Percentiles rank a stretch among this genome's conserved stretches.
Conservation (phyloP, 2,113 vertebrate genomes). For the Phyllostomus discolor region DNA sequence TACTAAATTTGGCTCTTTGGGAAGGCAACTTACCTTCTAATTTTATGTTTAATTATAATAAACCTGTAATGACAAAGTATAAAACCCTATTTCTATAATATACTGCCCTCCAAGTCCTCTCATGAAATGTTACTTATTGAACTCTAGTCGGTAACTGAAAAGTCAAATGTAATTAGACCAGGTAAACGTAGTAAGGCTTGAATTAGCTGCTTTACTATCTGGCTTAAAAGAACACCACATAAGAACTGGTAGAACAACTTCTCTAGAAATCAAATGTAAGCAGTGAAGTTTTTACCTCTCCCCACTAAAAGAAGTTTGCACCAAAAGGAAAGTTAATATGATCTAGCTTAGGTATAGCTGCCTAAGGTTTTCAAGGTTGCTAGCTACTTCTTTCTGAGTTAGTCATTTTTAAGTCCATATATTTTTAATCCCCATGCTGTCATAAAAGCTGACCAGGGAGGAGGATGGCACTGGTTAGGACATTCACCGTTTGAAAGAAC, state of each 20-base stretch:
- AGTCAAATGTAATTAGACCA: background rate
- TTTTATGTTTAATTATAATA: background rate
- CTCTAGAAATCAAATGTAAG: conserved; percentile 8
- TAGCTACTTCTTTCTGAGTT: background rate
- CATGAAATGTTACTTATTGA: background rate
- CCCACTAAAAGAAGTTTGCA: background rate
- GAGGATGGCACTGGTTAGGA: background rate
- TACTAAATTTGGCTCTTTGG: background rate
- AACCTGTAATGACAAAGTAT: background rate
- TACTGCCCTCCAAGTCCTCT: background rate
- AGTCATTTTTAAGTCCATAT: background rate
- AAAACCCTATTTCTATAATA: background rate
- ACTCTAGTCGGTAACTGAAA: conserved; percentile 25
- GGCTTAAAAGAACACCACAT: background rate
- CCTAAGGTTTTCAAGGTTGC: background rate
- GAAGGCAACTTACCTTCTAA: background rate
- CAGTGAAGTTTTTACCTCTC: background rate
- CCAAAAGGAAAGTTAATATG: background rate
- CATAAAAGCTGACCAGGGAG: background rate
- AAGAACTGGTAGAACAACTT: background rate
- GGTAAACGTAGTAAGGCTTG: background rate
- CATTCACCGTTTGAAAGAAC: background rate
- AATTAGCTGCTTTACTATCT: background rate
- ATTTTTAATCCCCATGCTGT: background rate
- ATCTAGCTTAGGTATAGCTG: background rate